Conservation (phyloP, 2,113 vertebrate species). For the Xenus cinereus region DNA sequence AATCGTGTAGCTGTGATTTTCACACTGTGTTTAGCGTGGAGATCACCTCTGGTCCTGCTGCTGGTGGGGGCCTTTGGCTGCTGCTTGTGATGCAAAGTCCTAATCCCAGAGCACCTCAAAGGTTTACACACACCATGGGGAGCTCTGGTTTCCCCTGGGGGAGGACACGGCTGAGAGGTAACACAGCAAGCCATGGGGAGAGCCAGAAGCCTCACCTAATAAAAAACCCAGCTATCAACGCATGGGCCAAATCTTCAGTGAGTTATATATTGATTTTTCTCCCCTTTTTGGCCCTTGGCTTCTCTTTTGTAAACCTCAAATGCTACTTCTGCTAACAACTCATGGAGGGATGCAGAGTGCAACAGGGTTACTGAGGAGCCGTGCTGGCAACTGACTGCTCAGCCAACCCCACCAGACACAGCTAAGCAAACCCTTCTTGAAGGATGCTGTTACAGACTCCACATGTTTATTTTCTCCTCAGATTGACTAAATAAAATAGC, state of each 20-base stretch:
- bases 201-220: background rate
- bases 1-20: fast-evolving
- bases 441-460: background rate
- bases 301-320: background rate
- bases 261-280: background rate
- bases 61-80: background rate
- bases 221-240: background rate
- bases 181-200: background rate
- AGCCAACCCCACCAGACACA: background rate
- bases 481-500: background rate
- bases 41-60: background rate
- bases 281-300: background rate
- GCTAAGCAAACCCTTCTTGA: background rate
- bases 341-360: background rate
- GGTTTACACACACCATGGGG: background rate
- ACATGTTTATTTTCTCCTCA: background rate
- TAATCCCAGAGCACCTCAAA: background rate
- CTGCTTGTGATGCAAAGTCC: background rate
- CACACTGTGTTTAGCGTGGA: background rate
- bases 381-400: background rate
- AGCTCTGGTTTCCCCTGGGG: background rate
- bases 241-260: background rate
- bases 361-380: background rate
- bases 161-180: background rate
- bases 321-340: background rate